phyloP scores from a whole-genome alignment of 2,888 invertebrate genomes.

The Sipha maydis region DNA sequence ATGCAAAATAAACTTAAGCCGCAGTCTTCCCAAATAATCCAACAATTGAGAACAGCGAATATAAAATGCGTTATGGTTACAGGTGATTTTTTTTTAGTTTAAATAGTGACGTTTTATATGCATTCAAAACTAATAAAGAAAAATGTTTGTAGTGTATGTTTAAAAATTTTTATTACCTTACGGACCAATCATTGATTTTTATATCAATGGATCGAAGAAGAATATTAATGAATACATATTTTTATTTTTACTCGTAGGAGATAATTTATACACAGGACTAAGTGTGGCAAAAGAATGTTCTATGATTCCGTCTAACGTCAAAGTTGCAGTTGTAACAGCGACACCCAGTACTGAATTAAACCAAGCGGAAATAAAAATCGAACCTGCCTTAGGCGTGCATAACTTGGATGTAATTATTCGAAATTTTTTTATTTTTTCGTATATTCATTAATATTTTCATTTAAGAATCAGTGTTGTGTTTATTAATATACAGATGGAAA shows the following conservation, averaged over 20 bases:
- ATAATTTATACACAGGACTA: conserved; percentile 71
- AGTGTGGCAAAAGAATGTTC: conserved; percentile 71
- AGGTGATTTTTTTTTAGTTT: conserved; percentile 70
- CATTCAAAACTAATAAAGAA: too few species aligned
- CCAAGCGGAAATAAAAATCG: conserved; percentile 44
- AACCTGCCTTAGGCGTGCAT: conserved; percentile 14
- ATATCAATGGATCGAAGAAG: not conserved
- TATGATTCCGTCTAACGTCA: conserved; percentile 73
- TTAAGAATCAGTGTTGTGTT: not conserved
- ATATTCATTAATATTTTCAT: not conserved
- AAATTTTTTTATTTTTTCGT: not conserved
- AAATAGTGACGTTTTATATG: too few species aligned
- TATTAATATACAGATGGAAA: not conserved
- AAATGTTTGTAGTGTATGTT: too few species aligned
- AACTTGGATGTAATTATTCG: conserved; percentile 7
- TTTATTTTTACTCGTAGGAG: conserved; percentile 65
- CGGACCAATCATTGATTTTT: too few species aligned
- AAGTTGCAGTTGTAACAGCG: conserved; percentile 28
- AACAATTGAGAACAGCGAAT: conserved; percentile 77
- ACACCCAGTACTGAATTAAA: conserved; percentile 26
- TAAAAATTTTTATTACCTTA: too few species aligned
- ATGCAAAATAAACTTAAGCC: conserved; percentile 89
- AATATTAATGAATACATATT: too few species aligned
- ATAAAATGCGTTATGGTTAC: conserved; percentile 90
- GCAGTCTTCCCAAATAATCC: conserved; percentile 80